Conservation (phyloP, 1,140 invertebrate species). For the Brachionus manjavacas region DNA sequence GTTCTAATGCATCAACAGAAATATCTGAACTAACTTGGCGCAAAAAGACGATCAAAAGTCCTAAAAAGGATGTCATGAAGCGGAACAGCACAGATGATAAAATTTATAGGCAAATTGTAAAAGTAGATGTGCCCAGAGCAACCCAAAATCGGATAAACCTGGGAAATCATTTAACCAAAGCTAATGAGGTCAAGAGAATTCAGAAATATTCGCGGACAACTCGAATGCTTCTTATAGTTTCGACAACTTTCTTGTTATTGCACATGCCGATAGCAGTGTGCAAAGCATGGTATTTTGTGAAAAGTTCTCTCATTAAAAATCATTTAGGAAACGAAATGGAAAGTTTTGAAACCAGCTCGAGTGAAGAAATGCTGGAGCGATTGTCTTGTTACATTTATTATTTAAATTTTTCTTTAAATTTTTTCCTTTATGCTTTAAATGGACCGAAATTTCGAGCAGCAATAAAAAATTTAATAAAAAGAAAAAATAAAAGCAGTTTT, state of each 20-base stretch:
- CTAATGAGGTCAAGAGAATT: not conserved
- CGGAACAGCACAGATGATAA: not conserved
- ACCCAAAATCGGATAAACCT: not conserved
- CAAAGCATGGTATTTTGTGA: conserved; percentile 12
- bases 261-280: conserved; percentile 2
- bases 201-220: conserved; percentile 27
- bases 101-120: not conserved
- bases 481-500: not conserved
- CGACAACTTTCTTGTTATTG: conserved; percentile 68
- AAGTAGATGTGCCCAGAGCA: not conserved
- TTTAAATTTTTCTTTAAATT: conserved; percentile 78
- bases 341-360: conserved; percentile 1
- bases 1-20: not conserved
- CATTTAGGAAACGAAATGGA: not conserved
- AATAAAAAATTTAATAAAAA: not conserved
- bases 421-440: conserved; percentile 65
- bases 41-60: not conserved
- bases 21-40: not conserved
- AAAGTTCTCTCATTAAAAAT: not conserved
- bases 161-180: not conserved
- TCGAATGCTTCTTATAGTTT: conserved; percentile 69
- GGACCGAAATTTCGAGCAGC: conserved; percentile 8
- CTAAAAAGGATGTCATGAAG: not conserved
- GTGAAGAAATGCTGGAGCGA: conserved; percentile 19
- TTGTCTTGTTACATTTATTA: conserved; percentile 60